phyloP scores from a whole-genome alignment of 2,113 vertebrate species.

The Cyprichromis sp. region DNA sequence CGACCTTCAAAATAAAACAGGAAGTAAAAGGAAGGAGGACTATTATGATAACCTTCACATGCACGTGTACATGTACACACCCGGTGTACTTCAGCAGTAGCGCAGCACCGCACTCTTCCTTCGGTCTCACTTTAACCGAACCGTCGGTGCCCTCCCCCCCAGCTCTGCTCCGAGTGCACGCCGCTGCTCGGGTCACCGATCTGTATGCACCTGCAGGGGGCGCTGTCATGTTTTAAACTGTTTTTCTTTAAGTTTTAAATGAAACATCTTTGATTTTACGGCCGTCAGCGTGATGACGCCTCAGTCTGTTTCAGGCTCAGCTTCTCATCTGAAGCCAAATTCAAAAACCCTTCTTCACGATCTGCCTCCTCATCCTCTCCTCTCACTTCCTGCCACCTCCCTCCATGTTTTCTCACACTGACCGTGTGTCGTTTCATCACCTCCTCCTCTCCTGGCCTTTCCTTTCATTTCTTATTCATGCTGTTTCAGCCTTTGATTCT shows the following conservation, averaged over 20 bases:
- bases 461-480: constrained; percentile 10
- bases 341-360: neutral
- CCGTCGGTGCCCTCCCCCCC: neutral
- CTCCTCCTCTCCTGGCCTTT: neutral
- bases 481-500: constrained; percentile 9
- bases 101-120: neutral
- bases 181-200: neutral
- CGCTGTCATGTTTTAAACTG: neutral
- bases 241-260: neutral
- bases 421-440: neutral
- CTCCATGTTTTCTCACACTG: neutral
- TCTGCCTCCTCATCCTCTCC: neutral
- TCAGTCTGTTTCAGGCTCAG: neutral
- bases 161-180: neutral
- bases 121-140: neutral
- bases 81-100: neutral
- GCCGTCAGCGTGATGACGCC: neutral
- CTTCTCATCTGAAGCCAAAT: neutral
- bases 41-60: neutral
- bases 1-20: neutral
- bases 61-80: neutral
- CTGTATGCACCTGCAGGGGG: neutral
- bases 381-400: neutral
- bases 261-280: neutral
- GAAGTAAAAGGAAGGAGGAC: neutral